Conservation (phyloP, 2,888 invertebrate species). For the Litoditis marina region DNA sequence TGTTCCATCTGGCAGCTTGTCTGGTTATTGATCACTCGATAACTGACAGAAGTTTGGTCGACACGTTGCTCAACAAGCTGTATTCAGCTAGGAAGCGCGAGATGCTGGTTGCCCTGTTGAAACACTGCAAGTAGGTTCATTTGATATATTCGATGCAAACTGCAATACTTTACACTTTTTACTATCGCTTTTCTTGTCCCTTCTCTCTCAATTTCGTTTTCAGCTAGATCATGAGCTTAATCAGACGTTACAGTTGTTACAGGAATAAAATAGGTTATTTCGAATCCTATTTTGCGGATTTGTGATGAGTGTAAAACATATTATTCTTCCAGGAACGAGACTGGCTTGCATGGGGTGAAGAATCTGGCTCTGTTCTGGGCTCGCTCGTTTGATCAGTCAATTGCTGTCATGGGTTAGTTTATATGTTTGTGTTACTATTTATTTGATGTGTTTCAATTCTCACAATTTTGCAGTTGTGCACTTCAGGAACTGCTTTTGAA, state of each 20-base stretch:
- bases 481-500: too few relatives aligned
- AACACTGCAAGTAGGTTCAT: slow-evolving; percentile 7
- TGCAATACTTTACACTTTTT: too few relatives aligned
- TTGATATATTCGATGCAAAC: not conserved
- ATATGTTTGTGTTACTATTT: too few relatives aligned
- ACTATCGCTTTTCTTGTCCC: too few relatives aligned
- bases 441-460: not conserved
- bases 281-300: too few relatives aligned
- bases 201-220: too few relatives aligned
- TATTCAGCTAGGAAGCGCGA: slow-evolving; percentile 7
- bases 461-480: not conserved
- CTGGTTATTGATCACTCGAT: slow-evolving; percentile 11
- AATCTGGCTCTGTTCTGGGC: slow-evolving; percentile 13
- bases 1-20: slow-evolving; percentile 7
- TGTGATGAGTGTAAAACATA: too few relatives aligned
- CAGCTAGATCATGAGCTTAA: too few relatives aligned
- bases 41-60: slow-evolving; percentile 7
- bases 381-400: not conserved
- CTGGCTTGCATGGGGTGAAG: not conserved
- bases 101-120: slow-evolving; percentile 1
- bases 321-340: slow-evolving; percentile 1
- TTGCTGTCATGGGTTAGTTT: not conserved
- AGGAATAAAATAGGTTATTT: too few relatives aligned
- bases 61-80: slow-evolving; percentile 12
- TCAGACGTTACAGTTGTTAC: too few relatives aligned